Percentiles rank a stretch among this genome's conserved stretches.
phyloP scores from a whole-genome alignment of 2,888 invertebrate species.

The Sialis lutaria region DNA sequence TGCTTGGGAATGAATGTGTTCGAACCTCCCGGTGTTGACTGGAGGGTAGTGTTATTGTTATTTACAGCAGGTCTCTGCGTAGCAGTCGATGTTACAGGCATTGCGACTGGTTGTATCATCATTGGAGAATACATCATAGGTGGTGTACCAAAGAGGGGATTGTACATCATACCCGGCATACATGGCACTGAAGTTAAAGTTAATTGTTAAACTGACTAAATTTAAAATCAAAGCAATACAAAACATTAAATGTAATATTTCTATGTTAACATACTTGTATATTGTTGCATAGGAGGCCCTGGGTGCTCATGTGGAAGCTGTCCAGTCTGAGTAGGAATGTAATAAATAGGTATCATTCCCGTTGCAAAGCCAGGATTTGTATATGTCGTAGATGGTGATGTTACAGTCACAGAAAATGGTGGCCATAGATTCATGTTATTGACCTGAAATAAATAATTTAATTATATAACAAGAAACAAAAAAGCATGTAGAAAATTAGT shows the following conservation, averaged over 20 bases:
- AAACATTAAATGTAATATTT: not conserved
- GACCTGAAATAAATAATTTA: slow-evolving; percentile 13
- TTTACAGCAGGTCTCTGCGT: slow-evolving; percentile 11
- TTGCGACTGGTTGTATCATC: slow-evolving; percentile 23
- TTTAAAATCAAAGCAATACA: not conserved
- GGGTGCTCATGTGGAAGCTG: slow-evolving; percentile 17
- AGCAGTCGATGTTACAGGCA: slow-evolving; percentile 18
- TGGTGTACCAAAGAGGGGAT: slow-evolving; percentile 28
- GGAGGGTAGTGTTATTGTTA: not conserved
- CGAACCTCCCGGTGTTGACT: slow-evolving; percentile 5
- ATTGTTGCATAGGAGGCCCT: slow-evolving; percentile 12
- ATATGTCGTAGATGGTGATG: slow-evolving; percentile 13
- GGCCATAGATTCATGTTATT: slow-evolving; percentile 38
- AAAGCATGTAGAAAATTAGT: too few species aligned
- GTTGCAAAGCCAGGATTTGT: slow-evolving; percentile 20
- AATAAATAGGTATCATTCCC: slow-evolving; percentile 34
- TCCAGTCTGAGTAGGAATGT: slow-evolving; percentile 29
- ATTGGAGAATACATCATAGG: slow-evolving; percentile 45
- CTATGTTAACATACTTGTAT: not conserved
- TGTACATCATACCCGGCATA: slow-evolving; percentile 40
- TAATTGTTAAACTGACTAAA: not conserved
- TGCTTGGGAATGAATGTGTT: slow-evolving; percentile 10
- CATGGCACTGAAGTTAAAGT: slow-evolving; percentile 32
- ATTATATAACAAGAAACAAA: too few species aligned
- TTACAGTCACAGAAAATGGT: slow-evolving; percentile 34